Percentiles rank a stretch among this genome's conserved stretches.
phyloP scores from a whole-genome alignment of 1,140 invertebrate species.

The Sarcophaga peregrina region DNA sequence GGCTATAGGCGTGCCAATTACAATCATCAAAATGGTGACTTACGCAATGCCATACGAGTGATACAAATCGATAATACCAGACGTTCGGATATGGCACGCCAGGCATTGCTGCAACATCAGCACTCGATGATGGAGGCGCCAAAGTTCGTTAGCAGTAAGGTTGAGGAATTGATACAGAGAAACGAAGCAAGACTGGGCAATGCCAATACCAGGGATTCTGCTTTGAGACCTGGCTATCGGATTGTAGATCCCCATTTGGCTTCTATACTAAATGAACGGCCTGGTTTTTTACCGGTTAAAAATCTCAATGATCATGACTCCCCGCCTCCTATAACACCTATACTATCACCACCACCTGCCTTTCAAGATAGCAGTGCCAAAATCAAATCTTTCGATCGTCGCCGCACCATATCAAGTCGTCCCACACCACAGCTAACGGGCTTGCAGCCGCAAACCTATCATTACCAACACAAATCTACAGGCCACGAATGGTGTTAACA shows the following conservation, averaged over 20 bases:
- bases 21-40: slow-evolving; percentile 46
- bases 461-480: slow-evolving; percentile 38
- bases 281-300: slow-evolving; percentile 62
- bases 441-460: slow-evolving; percentile 45
- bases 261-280: slow-evolving; percentile 62
- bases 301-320: slow-evolving; percentile 58
- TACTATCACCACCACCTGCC: slow-evolving; percentile 69
- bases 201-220: slow-evolving; percentile 46
- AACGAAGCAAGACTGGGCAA: slow-evolving; percentile 55
- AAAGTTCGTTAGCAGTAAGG: slow-evolving; percentile 60
- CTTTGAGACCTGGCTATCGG: slow-evolving; percentile 58
- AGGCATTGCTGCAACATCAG: slow-evolving; percentile 52
- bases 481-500: slow-evolving; percentile 26
- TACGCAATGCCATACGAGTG: slow-evolving; percentile 45
- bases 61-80: slow-evolving; percentile 50
- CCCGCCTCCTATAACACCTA: slow-evolving; percentile 67
- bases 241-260: slow-evolving; percentile 62
- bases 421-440: slow-evolving; percentile 45
- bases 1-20: slow-evolving; percentile 49
- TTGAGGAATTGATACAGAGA: slow-evolving; percentile 62
- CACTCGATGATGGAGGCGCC: slow-evolving; percentile 47
- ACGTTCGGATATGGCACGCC: slow-evolving; percentile 48
- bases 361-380: slow-evolving; percentile 65
- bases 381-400: slow-evolving; percentile 49
- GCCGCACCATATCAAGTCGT: slow-evolving; percentile 47